Evolutionary conservation across 1,140 invertebrate species (phyloP).

Genomic region (Maconellicoccus hirsutus): DNA sequence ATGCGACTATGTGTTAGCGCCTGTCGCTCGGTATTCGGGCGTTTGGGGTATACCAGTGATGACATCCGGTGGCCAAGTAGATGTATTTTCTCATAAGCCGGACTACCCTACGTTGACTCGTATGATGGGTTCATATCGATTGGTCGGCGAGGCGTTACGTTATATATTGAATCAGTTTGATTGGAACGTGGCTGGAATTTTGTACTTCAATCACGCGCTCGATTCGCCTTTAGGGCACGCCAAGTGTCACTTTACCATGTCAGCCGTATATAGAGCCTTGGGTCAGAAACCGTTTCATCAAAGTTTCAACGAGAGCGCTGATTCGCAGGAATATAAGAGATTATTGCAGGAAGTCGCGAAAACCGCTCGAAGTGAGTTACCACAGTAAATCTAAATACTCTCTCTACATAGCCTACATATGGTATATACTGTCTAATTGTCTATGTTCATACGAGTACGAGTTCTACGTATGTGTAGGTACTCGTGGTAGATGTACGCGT

Average conservation of each 20-base stretch:
- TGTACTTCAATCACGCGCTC: constrained; percentile 55
- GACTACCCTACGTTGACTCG: constrained; percentile 70
- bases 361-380: constrained; percentile 64
- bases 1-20: constrained; percentile 83
- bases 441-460: too few relatives aligned
- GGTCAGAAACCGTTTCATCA: constrained; percentile 44
- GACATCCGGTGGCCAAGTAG: constrained; percentile 69
- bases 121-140: constrained; percentile 69
- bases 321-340: constrained; percentile 42
- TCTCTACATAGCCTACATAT: too few relatives aligned
- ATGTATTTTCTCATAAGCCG: constrained; percentile 57
- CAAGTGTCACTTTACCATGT: constrained; percentile 57
- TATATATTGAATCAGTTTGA: constrained; percentile 54
- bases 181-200: constrained; percentile 54
- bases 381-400: too few relatives aligned
- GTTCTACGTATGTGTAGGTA: too few relatives aligned
- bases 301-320: constrained; percentile 48
- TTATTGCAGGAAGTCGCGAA: constrained; percentile 51
- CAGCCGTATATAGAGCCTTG: constrained; percentile 51
- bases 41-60: constrained; percentile 81
- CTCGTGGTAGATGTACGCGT: too few relatives aligned
- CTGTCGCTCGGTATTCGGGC: constrained; percentile 73
- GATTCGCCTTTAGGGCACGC: constrained; percentile 47
- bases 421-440: too few relatives aligned
- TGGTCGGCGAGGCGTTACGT: constrained; percentile 56